These are phyloP conservation scores for Brassicogethes aeneus DNA, from an alignment of 2,888 invertebrate species.

Conservation along the genomic window DNA sequence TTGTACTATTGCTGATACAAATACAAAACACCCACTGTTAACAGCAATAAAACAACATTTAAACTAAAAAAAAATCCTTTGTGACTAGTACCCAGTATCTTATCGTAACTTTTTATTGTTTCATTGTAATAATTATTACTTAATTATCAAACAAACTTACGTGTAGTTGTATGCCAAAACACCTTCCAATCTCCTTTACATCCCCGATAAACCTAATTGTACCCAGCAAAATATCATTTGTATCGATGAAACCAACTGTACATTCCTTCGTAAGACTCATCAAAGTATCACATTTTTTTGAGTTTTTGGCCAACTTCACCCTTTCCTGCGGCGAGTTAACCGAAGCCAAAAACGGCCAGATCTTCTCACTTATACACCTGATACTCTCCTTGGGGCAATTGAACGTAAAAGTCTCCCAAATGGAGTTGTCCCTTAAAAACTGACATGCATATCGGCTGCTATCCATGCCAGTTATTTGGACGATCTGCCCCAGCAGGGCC, in stretches of 20 bases:
- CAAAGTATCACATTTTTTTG: conserved; percentile 41
- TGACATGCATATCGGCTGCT: conserved; percentile 25
- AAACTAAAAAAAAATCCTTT: no score
- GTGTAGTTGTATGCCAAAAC: conserved; percentile 49
- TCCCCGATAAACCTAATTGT: conserved; percentile 47
- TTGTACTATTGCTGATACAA: no score
- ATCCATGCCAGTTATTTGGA: conserved; percentile 35
- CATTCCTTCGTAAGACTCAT: conserved; percentile 33
- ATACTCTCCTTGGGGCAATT: conserved; percentile 27
- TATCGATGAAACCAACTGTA: conserved; percentile 37
- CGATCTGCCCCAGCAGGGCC: conserved; percentile 34
- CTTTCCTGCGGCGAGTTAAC: conserved; percentile 45
- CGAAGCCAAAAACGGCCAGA: conserved; percentile 47
- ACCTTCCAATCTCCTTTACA: conserved; percentile 46
- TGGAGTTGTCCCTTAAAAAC: conserved; percentile 30
- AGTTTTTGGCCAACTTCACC: conserved; percentile 42
- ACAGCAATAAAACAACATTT: no score
- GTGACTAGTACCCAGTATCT: no score
- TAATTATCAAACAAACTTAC: conserved; percentile 37
- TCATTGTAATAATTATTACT: no score
- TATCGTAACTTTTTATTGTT: no score
- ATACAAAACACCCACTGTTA: no score
- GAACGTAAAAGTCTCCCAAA: conserved; percentile 35
- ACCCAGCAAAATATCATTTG: conserved; percentile 32
- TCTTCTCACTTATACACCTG: conserved; percentile 30